phyloP scores from a whole-genome alignment of 2,888 invertebrate species.

The Spicauda simplicius region DNA sequence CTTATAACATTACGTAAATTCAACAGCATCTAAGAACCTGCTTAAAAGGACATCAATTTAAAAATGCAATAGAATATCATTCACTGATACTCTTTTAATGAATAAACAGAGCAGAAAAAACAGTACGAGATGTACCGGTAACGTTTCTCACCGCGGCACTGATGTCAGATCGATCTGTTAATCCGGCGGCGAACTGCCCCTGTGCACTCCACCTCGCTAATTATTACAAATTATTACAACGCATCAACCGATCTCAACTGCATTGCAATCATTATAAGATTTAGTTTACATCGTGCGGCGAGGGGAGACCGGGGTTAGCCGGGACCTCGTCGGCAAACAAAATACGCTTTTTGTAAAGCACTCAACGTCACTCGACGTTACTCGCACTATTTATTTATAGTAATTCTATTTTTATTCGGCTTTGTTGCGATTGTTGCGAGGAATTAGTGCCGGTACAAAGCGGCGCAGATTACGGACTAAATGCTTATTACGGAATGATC shows the following conservation, averaged over 20 bases:
- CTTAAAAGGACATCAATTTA: too few relatives aligned
- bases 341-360: conserved; percentile 66
- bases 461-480: conserved; percentile 44
- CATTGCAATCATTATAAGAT: conserved; percentile 40
- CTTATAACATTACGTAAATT: too few relatives aligned
- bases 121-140: neutral
- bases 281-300: conserved; percentile 33
- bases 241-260: conserved; percentile 37
- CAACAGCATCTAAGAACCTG: too few relatives aligned
- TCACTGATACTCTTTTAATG: neutral
- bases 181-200: conserved; percentile 52
- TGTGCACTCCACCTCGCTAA: conserved; percentile 46
- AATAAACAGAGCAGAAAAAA: neutral
- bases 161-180: conserved; percentile 61
- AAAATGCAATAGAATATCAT: too few relatives aligned
- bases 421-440: conserved; percentile 58
- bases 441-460: conserved; percentile 51
- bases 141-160: conserved; percentile 37
- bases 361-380: conserved; percentile 71
- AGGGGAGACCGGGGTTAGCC: conserved; percentile 26
- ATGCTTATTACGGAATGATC: conserved; percentile 30
- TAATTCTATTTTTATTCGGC: conserved; percentile 73
- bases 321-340: conserved; percentile 49
- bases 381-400: conserved; percentile 71
- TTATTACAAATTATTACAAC: conserved; percentile 38